These are phyloP conservation scores for Meta bourneti DNA, from an alignment of 2,888 invertebrate species.

Conservation along the genomic window DNA sequence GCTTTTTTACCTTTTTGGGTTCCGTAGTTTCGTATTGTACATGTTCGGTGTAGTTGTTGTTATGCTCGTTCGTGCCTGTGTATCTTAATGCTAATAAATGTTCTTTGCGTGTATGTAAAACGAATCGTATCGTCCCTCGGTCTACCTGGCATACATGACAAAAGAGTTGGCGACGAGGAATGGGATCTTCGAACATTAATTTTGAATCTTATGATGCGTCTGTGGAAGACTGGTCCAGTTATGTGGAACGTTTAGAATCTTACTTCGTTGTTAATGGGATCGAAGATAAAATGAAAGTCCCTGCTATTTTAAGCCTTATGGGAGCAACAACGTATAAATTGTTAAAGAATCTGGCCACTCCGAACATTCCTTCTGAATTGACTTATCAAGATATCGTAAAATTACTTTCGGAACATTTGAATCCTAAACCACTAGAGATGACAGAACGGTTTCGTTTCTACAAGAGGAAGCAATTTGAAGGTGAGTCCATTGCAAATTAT, in stretches of 20 bases:
- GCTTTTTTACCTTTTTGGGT: not conserved
- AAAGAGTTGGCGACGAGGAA: not conserved
- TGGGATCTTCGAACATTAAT: conserved; percentile 64
- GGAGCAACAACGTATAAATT: conserved; percentile 60
- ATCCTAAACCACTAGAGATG: conserved; percentile 33
- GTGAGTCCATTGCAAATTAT: conserved; percentile 33
- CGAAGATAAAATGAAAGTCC: conserved; percentile 59
- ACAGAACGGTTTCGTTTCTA: conserved; percentile 34
- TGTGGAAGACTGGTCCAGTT: conserved; percentile 64
- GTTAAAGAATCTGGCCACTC: conserved; percentile 63
- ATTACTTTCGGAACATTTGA: conserved; percentile 33
- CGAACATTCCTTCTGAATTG: conserved; percentile 29
- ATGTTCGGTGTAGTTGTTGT: conserved; percentile 51
- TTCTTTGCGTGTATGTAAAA: conserved; percentile 59
- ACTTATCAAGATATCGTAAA: conserved; percentile 39
- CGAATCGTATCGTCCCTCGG: conserved; percentile 59
- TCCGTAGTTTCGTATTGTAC: conserved; percentile 51
- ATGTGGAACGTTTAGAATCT: conserved; percentile 62
- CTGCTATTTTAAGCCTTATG: conserved; percentile 62
- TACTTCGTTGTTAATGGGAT: conserved; percentile 65
- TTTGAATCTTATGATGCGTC: conserved; percentile 39
- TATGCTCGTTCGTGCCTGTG: conserved; percentile 53
- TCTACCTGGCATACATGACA: conserved; percentile 38
- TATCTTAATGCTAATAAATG: conserved; percentile 57
- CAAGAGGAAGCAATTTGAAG: conserved; percentile 39